These are phyloP conservation scores for Masnerella sp. DNA, from an alignment of 2,888 invertebrate genomes.

Conservation along the genomic window DNA sequence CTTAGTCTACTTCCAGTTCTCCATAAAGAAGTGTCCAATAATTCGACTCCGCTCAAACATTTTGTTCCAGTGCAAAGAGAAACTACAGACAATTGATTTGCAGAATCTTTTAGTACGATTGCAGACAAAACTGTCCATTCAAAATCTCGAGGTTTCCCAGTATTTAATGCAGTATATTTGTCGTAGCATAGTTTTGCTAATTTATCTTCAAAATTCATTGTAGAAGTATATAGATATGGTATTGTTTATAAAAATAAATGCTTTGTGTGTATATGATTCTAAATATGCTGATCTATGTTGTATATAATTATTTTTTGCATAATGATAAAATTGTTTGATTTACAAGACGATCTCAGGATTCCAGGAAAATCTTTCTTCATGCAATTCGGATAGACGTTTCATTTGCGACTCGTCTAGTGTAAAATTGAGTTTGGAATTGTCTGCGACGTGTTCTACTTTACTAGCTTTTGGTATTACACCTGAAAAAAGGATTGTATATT, in stretches of 20 bases:
- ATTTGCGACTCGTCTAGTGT: slow-evolving; percentile 80
- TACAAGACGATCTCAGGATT: slow-evolving; percentile 76
- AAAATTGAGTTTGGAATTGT: slow-evolving; percentile 82
- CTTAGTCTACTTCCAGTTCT: slow-evolving; percentile 85
- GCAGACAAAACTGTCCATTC: slow-evolving; percentile 93
- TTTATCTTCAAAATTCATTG: slow-evolving; percentile 75
- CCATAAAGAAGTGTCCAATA: slow-evolving; percentile 78
- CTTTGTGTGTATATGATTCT: no score
- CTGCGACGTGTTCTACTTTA: slow-evolving; percentile 79
- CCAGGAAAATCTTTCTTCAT: slow-evolving; percentile 80
- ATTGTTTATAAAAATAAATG: no score
- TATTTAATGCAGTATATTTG: slow-evolving; percentile 82
- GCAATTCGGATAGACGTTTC: slow-evolving; percentile 77
- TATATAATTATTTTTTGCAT: neutral
- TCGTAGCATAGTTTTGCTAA: slow-evolving; percentile 82
- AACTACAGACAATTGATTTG: slow-evolving; percentile 80
- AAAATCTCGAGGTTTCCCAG: slow-evolving; percentile 85
- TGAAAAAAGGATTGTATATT: no score
- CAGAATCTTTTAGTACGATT: slow-evolving; percentile 79
- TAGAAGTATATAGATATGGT: no score
- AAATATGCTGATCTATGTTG: no score
- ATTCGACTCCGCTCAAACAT: slow-evolving; percentile 86
- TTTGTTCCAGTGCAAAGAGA: slow-evolving; percentile 95
- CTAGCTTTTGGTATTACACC: slow-evolving; percentile 84
- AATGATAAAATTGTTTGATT: neutral